Evolutionary conservation across 2,888 invertebrate genomes (phyloP), one percentile per base, ranked within the genome.

Genomic region (Hemaris fuciformis): DNA sequence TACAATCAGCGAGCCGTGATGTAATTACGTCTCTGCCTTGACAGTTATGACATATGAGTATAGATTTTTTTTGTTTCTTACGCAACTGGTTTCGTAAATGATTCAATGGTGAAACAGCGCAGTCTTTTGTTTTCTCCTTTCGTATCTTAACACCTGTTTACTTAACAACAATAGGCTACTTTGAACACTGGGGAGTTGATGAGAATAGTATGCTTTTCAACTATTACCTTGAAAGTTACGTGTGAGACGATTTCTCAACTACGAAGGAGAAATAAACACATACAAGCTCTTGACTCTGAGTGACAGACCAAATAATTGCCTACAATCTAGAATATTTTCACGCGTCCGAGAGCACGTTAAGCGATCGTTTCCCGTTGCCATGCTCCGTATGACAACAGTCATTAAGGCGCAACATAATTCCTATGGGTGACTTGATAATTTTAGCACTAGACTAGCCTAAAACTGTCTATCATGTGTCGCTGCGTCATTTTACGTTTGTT

Each of bases 1-100:
- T 68, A 65, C 48, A 61, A 64, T 62, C 61, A 56, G 57, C 31
- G 61, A 31, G 34, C 31, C 56, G 59, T 66, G 62, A 63, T 59
- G 67, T 61, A 65, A 57, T 56, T 57, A 57, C 56, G 45, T 34
- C 22, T 61, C 27, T 27, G 56, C 6, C 41, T 45, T 45, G 45
- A 43, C 43, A 57, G 43, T 56, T 57, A 43, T 22, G 61, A 57
- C 13, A 57, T 61, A 48, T 53, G 60, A 60, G 41, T 38, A 10
- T 60, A 60, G 22, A n/a, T n/a, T 25, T 60, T 25, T 46, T 59
- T 59, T 34, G 4, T 8, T 18, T 22, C 6, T 60, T 53, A 25
- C 60, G 60, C 25, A 53, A 60, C 25, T 23, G n/a, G n/a, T 38
- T 23, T 10, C 34, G 22, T 43, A 45, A 59, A 22, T 60, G 15